phyloP scores from a whole-genome alignment of 1,140 invertebrate species.

The Anoplolepis gracilipes region DNA sequence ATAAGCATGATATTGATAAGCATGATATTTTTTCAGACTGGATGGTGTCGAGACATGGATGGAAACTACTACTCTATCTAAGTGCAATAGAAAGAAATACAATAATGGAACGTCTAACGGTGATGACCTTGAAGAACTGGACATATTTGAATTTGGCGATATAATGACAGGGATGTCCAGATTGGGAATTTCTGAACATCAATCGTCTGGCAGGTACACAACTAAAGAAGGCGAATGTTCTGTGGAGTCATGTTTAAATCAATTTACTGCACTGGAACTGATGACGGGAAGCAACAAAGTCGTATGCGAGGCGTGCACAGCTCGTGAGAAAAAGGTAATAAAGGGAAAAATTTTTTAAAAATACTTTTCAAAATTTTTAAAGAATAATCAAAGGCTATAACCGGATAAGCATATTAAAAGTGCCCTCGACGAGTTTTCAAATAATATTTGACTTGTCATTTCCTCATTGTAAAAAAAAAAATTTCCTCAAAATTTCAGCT shows the following conservation, averaged over 20 bases:
- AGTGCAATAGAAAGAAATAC: slow-evolving; percentile 36
- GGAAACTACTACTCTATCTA: slow-evolving; percentile 12
- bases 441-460: too few relatives aligned
- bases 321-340: slow-evolving; percentile 87
- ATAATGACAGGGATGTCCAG: slow-evolving; percentile 73
- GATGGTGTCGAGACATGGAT: slow-evolving; percentile 55
- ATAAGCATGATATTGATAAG: neutral
- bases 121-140: slow-evolving; percentile 36
- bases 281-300: slow-evolving; percentile 97
- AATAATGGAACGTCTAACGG: slow-evolving; percentile 33
- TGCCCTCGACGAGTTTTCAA: too few relatives aligned
- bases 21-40: neutral
- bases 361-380: neutral
- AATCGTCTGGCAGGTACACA: slow-evolving; percentile 87
- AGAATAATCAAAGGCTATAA: too few relatives aligned
- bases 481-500: too few relatives aligned
- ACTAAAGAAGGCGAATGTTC: slow-evolving; percentile 93
- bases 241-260: slow-evolving; percentile 94
- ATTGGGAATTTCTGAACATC: slow-evolving; percentile 67
- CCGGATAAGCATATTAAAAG: too few relatives aligned
- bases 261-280: slow-evolving; percentile 95
- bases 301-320: slow-evolving; percentile 95
- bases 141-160: slow-evolving; percentile 61
- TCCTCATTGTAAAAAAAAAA: too few relatives aligned
- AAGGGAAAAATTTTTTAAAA: neutral